A percentile compares a stretch with the other conserved stretches of the same genome.
These are phyloP conservation scores for Holotrichia oblita DNA, from an alignment of 1,140 invertebrate genomes.

Conservation along the genomic window DNA sequence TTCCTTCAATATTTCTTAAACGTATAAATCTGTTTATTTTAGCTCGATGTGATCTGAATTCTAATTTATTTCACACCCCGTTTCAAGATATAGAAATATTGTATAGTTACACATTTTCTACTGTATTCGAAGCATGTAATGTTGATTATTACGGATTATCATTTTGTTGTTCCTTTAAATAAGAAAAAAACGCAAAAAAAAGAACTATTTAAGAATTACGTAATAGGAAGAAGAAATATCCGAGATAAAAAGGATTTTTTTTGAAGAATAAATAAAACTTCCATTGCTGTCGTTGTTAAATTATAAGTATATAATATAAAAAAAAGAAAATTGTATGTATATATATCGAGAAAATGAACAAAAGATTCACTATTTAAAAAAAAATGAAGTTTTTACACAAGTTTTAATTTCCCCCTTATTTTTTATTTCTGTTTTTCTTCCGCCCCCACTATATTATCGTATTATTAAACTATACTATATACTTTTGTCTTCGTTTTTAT, in stretches of 20 bases:
- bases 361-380: conserved; percentile 20
- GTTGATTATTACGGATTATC: too few relatives aligned
- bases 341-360: not conserved
- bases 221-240: not conserved
- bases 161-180: not conserved
- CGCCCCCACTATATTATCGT: not conserved
- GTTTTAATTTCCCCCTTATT: conserved; percentile 7
- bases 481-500: conserved; percentile 19
- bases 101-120: too few relatives aligned
- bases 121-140: too few relatives aligned
- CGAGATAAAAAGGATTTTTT: not conserved
- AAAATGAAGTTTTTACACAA: not conserved
- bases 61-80: too few relatives aligned
- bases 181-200: too few relatives aligned
- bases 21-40: too few relatives aligned
- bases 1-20: too few relatives aligned
- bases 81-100: too few relatives aligned
- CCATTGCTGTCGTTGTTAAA: conserved; percentile 43
- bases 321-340: conserved; percentile 2
- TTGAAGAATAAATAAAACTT: not conserved
- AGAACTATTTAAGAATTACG: too few relatives aligned
- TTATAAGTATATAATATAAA: conserved; percentile 39
- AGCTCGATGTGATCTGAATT: too few relatives aligned
- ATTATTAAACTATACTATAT: conserved; percentile 10
- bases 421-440: not conserved